Percentiles rank a stretch among this genome's conserved stretches.
Evolutionary conservation across 1,140 invertebrate species (phyloP).

Genomic region (Xylocopa sonorina): DNA sequence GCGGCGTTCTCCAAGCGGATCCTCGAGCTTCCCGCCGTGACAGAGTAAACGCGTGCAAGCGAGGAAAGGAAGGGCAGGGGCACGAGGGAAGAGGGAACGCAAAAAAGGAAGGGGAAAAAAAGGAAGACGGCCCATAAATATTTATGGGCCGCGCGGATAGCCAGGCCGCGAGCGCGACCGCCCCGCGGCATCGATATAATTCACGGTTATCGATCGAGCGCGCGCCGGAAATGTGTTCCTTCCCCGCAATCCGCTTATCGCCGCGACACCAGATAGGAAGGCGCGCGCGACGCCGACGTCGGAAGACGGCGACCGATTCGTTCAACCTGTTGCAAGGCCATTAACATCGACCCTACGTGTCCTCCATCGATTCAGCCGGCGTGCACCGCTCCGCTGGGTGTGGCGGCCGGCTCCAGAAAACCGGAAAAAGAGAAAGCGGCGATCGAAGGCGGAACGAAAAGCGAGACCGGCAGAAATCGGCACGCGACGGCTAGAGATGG

Average conservation of each 20-base stretch:
- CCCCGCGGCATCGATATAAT: constrained; percentile 49
- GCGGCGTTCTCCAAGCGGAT: constrained; percentile 12
- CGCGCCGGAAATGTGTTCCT: constrained; percentile 23
- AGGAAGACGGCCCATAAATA: constrained; percentile 32
- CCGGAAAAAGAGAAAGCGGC: constrained; percentile 62
- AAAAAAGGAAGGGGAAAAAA: neutral
- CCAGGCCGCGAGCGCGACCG: constrained; percentile 8
- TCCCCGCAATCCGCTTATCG: constrained; percentile 60
- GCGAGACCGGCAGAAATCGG: constrained; percentile 33
- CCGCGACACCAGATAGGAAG: constrained; percentile 54
- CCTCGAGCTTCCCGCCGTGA: neutral
- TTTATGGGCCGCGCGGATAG: constrained; percentile 33
- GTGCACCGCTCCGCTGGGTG: constrained; percentile 55
- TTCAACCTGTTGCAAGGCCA: constrained; percentile 70
- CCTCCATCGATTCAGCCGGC: constrained; percentile 65
- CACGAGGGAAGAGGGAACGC: too few species aligned
- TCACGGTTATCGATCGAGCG: constrained; percentile 45
- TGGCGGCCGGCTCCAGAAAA: constrained; percentile 61
- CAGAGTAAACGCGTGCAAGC: neutral
- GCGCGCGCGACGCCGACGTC: constrained; percentile 49
- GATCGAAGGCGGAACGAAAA: constrained; percentile 36
- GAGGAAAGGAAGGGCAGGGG: too few species aligned
- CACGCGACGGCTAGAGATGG: too few species aligned
- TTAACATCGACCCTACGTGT: constrained; percentile 66
- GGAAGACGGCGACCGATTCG: constrained; percentile 64